Evolutionary conservation across 2,113 vertebrate genomes (phyloP), one percentile per base, ranked within the genome.

Genomic region (Accipiter virgatus): DNA sequence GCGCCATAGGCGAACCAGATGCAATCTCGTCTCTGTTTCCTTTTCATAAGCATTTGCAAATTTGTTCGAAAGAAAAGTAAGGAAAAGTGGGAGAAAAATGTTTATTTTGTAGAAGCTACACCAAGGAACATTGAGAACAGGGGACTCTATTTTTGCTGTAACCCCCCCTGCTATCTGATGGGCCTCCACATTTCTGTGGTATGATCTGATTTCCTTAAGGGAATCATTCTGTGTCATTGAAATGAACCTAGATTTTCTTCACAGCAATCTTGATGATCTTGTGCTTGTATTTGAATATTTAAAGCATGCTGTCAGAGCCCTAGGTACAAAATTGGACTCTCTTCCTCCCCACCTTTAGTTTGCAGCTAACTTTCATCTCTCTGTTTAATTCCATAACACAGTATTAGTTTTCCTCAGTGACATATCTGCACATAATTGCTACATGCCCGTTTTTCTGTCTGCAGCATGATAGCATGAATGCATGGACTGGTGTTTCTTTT

Each of bases 1-100:
- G 95, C 29, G 40, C 97, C 94, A 52, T 50, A 92, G 90, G 96
- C 89, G 94, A 95, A 82, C 56, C 93, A 95, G 93, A 97, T 91
- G 94, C 87, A 94, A 93, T 95, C 90, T 95, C 3, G 9, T 91
- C 81, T 92, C 83, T 70, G 56, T 92, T 97, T 97, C 95, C 90
- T 95, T 96, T 95, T 92, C 87, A 84, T 83, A 95, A 93, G 52
- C 27, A 31, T 95, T 96, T 89, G 47, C 62, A 92, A 96, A 89
- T 86, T 81, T 84, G 40, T 94, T 81, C 70, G 83, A 82, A 90
- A 84, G 58, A 75, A 72, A 90, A 75, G 38, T 53, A 91, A 75
- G 63, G 43, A 26, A 87, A 80, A 88, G 61, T 27, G 25, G 29
- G 58, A 86, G 53, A n/a, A 78, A 91, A 82, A 31, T 63, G 19